Conservation (phyloP, 2,797 vertebrate genomes). For the Coendou prehensilis region DNA sequence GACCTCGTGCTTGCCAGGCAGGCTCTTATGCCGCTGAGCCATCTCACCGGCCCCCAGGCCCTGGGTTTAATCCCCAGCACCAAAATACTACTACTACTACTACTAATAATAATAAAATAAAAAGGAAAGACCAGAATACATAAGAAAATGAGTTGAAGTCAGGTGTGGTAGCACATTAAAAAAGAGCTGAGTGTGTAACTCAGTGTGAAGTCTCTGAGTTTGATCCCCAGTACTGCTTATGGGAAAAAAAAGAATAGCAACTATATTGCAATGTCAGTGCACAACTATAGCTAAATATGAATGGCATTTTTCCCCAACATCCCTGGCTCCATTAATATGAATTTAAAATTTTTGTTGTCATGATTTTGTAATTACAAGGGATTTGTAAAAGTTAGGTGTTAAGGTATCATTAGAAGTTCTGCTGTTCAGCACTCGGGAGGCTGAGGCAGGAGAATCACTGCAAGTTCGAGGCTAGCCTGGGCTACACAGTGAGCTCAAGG, state of each 20-base stretch:
- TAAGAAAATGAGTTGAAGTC: background rate
- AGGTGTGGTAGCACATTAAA: background rate
- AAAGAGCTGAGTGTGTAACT: background rate
- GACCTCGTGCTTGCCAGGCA: too few species aligned
- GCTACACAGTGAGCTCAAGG: background rate
- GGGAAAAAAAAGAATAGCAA: background rate
- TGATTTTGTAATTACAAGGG: slow-evolving; percentile 11
- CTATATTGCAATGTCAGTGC: background rate
- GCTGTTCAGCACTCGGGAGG: background rate
- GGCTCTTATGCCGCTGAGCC: too few species aligned
- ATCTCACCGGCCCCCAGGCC: background rate
- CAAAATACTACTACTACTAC: too few species aligned
- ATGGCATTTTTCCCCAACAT: background rate
- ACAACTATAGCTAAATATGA: background rate
- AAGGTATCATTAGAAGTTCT: slow-evolving; percentile 20
- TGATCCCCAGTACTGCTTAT: background rate
- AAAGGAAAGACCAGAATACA: background rate
- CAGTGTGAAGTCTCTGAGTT: background rate
- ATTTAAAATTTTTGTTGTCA: background rate
- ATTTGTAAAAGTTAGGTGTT: background rate
- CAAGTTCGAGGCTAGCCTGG: background rate
- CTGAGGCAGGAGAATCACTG: background rate
- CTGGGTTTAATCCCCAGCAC: background rate
- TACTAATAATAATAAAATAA: background rate
- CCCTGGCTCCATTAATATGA: background rate